Base-by-base conservation (phyloP, 1,140 invertebrate genomes). In the Trypoxylus dichotomus region DNA sequence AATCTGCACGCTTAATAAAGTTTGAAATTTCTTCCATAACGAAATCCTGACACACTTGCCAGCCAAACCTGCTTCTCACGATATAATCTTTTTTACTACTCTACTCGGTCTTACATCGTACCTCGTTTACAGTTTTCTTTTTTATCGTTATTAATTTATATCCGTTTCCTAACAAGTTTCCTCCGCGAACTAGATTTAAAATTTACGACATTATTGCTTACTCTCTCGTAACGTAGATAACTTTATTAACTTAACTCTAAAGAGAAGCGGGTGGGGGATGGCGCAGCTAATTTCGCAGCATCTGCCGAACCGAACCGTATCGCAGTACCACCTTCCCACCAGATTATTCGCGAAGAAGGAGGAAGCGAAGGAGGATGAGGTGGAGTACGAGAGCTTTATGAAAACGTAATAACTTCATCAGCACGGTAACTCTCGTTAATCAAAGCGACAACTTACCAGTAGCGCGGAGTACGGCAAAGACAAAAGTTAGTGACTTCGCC, bases 381-480 rank as follows among this genome's bases (percentile, higher is more conserved):
- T 15, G n/a, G 43, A 1, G 43, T 13, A 13, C 3, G 3, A 47
- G 43, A 47, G 32, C n/a, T 68, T 68, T 68, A 68, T 68, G 63
- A 68, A 68, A 68, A 68, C 63, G 63, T 68, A 68, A 68, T 68
- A 68, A 68, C 63, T 68, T 68, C 63, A 29, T 68, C 63, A 68
- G 21, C n/a, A 47, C 43, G 6, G 43, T 27, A 29, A 68, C 21
- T 68, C 63, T 68, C 63, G 63, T 68, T 68, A 68, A 68, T 68
- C 63, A 68, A 68, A 68, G 63, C 63, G 63, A 68, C 63, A 68
- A 68, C 63, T 29, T 68, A 68, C 63, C 63, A 47, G 43, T 15
- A 19, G 15, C 43, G 15, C 43, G 3, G 13, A 8, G 43, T 3
- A 13, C 43, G n/a, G 43, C 43, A 68, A 68, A 24, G 63, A 68